These are phyloP conservation scores for Lepus townsendii DNA, from an alignment of 2,797 vertebrate species.

Conservation along the genomic window DNA sequence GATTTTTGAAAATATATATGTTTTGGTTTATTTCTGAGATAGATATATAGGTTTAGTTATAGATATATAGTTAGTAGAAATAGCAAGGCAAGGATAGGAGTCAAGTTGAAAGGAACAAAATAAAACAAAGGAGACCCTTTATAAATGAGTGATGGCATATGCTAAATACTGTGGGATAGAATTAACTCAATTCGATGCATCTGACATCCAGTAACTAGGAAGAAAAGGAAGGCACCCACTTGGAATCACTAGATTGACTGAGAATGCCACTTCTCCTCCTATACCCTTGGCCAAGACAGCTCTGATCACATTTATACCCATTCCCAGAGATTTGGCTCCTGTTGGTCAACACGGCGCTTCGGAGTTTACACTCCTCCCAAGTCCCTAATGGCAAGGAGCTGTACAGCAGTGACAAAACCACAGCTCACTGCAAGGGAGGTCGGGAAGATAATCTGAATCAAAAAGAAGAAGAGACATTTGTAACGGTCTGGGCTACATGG, in stretches of 20 bases:
- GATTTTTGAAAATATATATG: neutral
- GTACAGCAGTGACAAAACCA: neutral
- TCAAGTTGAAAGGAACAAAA: neutral
- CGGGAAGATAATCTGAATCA: neutral
- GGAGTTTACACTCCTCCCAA: fast-evolving
- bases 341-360: neutral
- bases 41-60: neutral
- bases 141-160: neutral
- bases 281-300: neutral
- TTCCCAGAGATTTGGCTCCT: neutral
- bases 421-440: neutral
- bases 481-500: too few relatives aligned
- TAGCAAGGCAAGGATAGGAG: neutral
- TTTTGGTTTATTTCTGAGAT: neutral
- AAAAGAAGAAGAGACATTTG: neutral
- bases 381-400: neutral
- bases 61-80: neutral
- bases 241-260: neutral
- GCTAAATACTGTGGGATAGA: neutral
- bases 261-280: too few relatives aligned
- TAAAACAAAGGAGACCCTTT: neutral
- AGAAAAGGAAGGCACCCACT: neutral
- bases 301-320: neutral
- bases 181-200: neutral
- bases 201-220: neutral